A percentile compares a stretch with the other conserved stretches of the same genome.
Evolutionary conservation across 2,797 vertebrate genomes (phyloP).

Genomic region (Sardinella longiceps): DNA sequence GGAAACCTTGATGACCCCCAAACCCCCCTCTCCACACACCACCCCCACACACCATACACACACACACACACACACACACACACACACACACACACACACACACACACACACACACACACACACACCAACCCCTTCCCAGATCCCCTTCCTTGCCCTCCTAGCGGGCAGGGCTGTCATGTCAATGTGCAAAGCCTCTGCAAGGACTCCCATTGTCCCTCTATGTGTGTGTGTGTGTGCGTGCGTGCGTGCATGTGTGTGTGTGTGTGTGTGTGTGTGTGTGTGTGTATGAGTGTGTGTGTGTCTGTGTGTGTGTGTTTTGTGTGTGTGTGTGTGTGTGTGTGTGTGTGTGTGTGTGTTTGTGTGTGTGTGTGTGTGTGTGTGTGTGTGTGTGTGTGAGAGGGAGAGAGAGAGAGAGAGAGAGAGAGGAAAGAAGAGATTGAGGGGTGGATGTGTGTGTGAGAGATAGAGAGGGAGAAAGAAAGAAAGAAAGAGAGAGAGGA

Average conservation of each 20-base stretch:
- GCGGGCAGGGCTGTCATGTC: background rate
- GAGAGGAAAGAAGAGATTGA: background rate
- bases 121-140: background rate
- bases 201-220: background rate
- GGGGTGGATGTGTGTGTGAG: too few species aligned
- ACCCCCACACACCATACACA: background rate
- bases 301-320: background rate
- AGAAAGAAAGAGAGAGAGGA: too few species aligned
- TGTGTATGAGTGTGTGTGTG: background rate
- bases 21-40: background rate
- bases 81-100: too few species aligned
- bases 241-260: background rate
- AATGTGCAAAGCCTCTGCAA: constrained; percentile 8
- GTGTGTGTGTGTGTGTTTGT: background rate
- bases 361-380: constrained; percentile 5
- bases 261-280: background rate
- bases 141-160: background rate
- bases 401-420: background rate
- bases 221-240: background rate
- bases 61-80: background rate
- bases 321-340: background rate
- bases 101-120: too few species aligned
- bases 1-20: too few species aligned
- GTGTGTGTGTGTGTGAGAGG: background rate
- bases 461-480: too few species aligned